phyloP scores from a whole-genome alignment of 2,113 vertebrate species.

The Chitala chitala region DNA sequence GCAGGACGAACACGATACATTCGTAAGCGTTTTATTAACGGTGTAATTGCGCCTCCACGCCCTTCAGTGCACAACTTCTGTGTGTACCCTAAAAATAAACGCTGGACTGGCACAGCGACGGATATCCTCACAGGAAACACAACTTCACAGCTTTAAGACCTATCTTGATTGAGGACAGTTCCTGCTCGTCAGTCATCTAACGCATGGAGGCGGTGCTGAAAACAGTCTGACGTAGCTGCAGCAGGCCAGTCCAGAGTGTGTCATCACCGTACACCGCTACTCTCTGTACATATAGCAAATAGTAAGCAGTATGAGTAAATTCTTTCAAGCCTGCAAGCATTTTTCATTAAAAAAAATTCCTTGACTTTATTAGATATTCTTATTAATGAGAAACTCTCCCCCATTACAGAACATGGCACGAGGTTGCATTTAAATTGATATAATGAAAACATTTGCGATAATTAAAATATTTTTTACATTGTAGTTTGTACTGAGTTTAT shows the following conservation, averaged over 20 bases:
- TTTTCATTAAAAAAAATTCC: neutral
- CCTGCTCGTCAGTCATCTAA: neutral
- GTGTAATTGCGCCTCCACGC: neutral
- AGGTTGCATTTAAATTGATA: no score
- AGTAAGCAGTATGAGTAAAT: neutral
- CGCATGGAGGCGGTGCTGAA: no score
- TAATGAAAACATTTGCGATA: no score
- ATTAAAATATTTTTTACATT: no score
- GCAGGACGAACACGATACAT: neutral
- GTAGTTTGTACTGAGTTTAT: no score
- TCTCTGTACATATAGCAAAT: neutral
- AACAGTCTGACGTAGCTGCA: neutral
- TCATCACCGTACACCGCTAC: no score
- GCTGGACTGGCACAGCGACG: neutral
- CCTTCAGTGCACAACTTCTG: neutral
- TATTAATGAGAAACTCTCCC: no score
- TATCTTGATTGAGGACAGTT: neutral
- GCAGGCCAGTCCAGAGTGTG: neutral
- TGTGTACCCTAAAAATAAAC: neutral
- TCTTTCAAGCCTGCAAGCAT: neutral
- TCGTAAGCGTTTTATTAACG: neutral
- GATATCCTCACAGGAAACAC: constrained; percentile 10
- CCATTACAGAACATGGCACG: no score
- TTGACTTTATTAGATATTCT: no score
- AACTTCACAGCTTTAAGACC: constrained; percentile 2